phyloP scores from a whole-genome alignment of 2,797 vertebrate genomes.

The Echeneis naucrates region DNA sequence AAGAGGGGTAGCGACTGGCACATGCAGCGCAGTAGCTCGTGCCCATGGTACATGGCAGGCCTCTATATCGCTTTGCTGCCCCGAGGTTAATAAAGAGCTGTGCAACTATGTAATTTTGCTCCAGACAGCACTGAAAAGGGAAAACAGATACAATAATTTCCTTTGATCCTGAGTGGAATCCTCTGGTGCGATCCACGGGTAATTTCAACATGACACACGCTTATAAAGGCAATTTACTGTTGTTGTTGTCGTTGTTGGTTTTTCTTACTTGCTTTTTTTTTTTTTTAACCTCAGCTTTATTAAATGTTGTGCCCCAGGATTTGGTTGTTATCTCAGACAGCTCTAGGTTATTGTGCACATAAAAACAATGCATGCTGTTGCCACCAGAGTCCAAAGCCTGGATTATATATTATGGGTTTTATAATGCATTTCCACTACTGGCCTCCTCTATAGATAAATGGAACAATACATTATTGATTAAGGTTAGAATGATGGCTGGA shows the following conservation, averaged over 20 bases:
- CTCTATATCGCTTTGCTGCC: constrained; percentile 34
- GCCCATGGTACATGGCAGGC: constrained; percentile 9
- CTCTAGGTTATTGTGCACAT: constrained; percentile 73
- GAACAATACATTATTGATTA: constrained; percentile 50
- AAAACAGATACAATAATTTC: constrained; percentile 52
- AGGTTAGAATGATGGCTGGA: constrained; percentile 5
- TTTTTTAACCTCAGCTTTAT: constrained; percentile 69
- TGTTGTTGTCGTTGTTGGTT: too few relatives aligned
- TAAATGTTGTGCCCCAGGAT: constrained; percentile 59
- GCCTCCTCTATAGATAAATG: constrained; percentile 48
- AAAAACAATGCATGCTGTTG: constrained; percentile 62
- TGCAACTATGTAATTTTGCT: constrained; percentile 54
- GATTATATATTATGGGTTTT: constrained; percentile 57
- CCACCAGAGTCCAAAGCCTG: constrained; percentile 51
- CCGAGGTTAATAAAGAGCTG: constrained; percentile 44
- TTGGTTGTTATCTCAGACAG: constrained; percentile 54
- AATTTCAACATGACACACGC: constrained; percentile 62
- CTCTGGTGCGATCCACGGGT: constrained; percentile 61
- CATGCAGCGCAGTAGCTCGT: constrained; percentile 8
- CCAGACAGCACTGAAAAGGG: constrained; percentile 42
- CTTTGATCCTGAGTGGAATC: constrained; percentile 51
- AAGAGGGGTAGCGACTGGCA: not conserved
- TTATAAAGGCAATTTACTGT: constrained; percentile 73
- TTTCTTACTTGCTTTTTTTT: too few relatives aligned
- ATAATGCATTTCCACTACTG: constrained; percentile 35